Conservation (phyloP, 2,113 vertebrate species). For the Regulus satrapa region DNA sequence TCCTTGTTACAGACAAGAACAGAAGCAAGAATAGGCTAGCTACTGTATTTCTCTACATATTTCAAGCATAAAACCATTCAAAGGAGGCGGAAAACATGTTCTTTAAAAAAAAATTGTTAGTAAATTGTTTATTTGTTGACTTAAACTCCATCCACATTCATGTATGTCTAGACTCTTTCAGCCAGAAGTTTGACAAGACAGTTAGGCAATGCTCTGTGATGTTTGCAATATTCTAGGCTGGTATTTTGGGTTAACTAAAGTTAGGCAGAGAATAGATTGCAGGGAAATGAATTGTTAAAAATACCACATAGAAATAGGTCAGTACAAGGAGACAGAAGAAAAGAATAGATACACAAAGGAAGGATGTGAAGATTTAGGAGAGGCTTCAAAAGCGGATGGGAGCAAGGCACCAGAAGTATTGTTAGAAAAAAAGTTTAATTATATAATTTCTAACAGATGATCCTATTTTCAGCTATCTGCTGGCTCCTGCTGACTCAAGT, state of each 20-base stretch:
- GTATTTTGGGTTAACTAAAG: background rate
- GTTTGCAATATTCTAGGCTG: background rate
- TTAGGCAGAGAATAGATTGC: background rate
- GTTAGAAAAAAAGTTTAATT: background rate
- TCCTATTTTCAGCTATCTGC: background rate
- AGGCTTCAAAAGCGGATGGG: background rate
- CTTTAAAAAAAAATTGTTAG: background rate
- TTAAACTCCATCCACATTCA: background rate
- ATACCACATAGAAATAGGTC: background rate
- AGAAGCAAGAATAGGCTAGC: background rate
- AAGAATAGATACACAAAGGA: background rate
- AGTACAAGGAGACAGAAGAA: background rate
- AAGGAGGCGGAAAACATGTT: background rate
- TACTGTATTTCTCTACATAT: background rate
- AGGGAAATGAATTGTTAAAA: background rate
- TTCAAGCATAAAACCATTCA: background rate
- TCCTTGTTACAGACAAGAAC: rapidly evolving
- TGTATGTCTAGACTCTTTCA: background rate
- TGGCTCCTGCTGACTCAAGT: background rate
- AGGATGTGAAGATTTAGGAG: background rate
- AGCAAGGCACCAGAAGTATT: background rate
- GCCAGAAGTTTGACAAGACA: background rate
- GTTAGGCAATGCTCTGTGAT: background rate
- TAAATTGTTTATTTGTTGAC: background rate
- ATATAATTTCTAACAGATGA: background rate